A percentile compares a stretch with the other conserved stretches of the same genome.
Conservation (phyloP, 2,797 vertebrate species). For the Sus cebifrons region DNA sequence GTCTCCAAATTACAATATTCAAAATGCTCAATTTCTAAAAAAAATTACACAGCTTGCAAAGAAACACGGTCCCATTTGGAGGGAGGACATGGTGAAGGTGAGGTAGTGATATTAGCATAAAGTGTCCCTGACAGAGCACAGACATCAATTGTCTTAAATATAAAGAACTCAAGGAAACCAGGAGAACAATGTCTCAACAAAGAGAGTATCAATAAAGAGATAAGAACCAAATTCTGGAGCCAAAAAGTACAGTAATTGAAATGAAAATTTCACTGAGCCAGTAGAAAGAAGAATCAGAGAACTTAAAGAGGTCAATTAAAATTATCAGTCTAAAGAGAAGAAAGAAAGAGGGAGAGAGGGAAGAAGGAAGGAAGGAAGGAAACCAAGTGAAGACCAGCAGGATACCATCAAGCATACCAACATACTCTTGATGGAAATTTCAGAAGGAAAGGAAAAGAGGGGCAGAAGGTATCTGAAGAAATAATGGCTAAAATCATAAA, state of each 20-base stretch:
- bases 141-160: not conserved
- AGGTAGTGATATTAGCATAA: not conserved
- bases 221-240: not conserved
- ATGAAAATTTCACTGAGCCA: not conserved
- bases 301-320: not conserved
- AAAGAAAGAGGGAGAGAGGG: not conserved
- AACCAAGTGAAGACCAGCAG: not conserved
- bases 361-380: not conserved
- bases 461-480: not conserved
- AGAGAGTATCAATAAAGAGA: not conserved
- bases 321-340: not conserved
- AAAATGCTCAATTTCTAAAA: not conserved
- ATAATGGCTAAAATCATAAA: not conserved
- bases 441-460: not conserved
- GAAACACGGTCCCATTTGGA: not conserved
- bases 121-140: not conserved
- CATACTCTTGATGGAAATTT: not conserved
- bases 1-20: conserved; percentile 36
- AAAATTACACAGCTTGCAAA: not conserved
- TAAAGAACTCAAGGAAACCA: conserved; percentile 40
- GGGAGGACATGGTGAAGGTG: rapidly evolving
- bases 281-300: not conserved
- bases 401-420: not conserved
- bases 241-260: not conserved
- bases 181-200: conserved; percentile 18